phyloP scores from a whole-genome alignment of 2,113 vertebrate genomes.

The Myanophis thanlyinensis region DNA sequence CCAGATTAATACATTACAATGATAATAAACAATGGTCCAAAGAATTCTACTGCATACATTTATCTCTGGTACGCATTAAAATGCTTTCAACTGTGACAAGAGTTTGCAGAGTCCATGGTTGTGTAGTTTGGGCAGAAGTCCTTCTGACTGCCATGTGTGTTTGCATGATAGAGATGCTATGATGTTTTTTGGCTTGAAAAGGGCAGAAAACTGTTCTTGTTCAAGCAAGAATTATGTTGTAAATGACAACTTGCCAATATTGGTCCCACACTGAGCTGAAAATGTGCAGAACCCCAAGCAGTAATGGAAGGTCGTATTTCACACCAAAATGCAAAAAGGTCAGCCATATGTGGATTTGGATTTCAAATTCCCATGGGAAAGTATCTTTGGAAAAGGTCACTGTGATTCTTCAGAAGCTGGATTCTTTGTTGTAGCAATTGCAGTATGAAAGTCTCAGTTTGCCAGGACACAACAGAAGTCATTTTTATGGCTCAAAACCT shows the following conservation, averaged over 20 bases:
- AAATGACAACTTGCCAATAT: not conserved
- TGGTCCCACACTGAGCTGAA: not conserved
- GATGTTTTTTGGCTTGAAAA: not conserved
- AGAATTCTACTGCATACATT: not conserved
- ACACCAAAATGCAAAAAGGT: not conserved
- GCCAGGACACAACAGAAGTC: not conserved
- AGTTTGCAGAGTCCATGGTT: not conserved
- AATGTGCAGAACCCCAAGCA: not conserved
- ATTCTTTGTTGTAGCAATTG: not conserved
- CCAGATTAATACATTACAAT: not conserved
- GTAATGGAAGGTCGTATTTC: not conserved
- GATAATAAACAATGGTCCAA: not conserved
- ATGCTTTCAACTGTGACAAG: not conserved
- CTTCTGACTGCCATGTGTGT: not conserved
- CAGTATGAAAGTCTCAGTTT: not conserved
- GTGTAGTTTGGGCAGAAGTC: not conserved
- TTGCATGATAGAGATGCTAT: not conserved
- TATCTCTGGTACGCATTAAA: not conserved
- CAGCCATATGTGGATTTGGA: not conserved
- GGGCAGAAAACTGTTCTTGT: not conserved
- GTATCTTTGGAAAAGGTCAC: not conserved
- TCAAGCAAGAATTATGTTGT: not conserved
- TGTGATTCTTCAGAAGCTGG: not conserved
- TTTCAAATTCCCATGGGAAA: not conserved
- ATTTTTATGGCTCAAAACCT: slow-evolving; percentile 2